Base-by-base conservation (phyloP, 2,797 vertebrate species). In the Megaceryle alcyon region DNA sequence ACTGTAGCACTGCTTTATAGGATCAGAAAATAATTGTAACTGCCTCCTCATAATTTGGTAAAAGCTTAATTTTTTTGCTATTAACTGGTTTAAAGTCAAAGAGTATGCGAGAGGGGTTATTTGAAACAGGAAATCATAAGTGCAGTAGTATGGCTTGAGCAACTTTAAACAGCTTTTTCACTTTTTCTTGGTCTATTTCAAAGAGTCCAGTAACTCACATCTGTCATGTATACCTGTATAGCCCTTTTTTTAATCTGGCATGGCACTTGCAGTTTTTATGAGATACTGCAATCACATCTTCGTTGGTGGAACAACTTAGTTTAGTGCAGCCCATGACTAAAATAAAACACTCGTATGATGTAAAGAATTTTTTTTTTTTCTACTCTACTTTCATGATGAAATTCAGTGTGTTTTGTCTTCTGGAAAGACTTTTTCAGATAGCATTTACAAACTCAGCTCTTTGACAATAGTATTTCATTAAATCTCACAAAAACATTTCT, bases 61-160 rank as follows among this genome's bases (percentile, higher is more conserved):
- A 76, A 72, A 70, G 4, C 51, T 93, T 59, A 14, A 7, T 1
- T 4, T 76, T 88, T 90, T 66, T 44, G 9, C 35, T 73, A 3
- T 70, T 66, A 44, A 25, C 4, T 57, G 28, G 7, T 41, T 33
- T 57, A 10, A 65, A 23, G n/a, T 51, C 25, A 28, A 28, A 25
- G 75, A 54, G 17, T 57, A 16, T 5, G 2, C 10, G 51, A 14
- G 8, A 5, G 5, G 3, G 1, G 1, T 53, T 49, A 23, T 66
- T 48, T 35, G 49, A 68, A 96, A 86, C 15, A 82, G 44, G 18
- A 48, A 73, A 77, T 61, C 0, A 0, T 88, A 71, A 51, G 10
- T 31, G 20, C 12, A n/a, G 5, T 26, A 20, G 10, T 68, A 39
- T 44, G 59, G 22, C 25, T 26, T 33, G 9, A 75, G 14, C 8